These are phyloP conservation scores for Calosoma granatense DNA, from an alignment of 1,140 invertebrate species.

Conservation along the genomic window DNA sequence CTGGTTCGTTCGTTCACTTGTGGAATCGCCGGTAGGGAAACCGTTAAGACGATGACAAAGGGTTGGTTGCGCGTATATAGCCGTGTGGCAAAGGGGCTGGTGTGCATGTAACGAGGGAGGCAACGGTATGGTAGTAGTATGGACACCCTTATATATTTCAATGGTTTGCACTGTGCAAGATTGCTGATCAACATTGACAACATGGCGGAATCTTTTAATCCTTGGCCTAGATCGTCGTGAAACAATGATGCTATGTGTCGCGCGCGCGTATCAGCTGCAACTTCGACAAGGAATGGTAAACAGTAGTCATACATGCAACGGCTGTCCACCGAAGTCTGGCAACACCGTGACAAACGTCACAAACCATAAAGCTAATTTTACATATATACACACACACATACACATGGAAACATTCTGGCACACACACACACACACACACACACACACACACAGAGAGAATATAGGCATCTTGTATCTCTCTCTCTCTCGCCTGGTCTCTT, in stretches of 20 bases:
- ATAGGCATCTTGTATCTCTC: too few relatives aligned
- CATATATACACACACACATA: neutral
- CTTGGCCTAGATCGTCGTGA: conserved; percentile 2
- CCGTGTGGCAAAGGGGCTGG: neutral
- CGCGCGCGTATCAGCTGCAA: neutral
- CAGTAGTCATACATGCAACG: neutral
- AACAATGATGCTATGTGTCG: neutral
- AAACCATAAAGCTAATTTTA: conserved; percentile 4
- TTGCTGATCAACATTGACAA: neutral
- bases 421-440: neutral
- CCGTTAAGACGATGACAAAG: conserved; percentile 4
- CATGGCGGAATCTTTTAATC: conserved; percentile 3
- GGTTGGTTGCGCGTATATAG: neutral
- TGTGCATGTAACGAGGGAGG: neutral
- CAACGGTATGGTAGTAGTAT: neutral
- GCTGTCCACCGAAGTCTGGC: neutral
- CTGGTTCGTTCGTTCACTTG: neutral
- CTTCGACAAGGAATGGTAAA: conserved; percentile 3
- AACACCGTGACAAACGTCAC: neutral
- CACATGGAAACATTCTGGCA: neutral
- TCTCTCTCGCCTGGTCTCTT: too few relatives aligned
- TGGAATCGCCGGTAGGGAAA: neutral
- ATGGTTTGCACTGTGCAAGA: neutral
- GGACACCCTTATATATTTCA: too few relatives aligned
- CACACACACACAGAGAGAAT: too few relatives aligned